Conservation (phyloP, 2,797 vertebrate genomes). For the Gymnocypris eckloni region DNA sequence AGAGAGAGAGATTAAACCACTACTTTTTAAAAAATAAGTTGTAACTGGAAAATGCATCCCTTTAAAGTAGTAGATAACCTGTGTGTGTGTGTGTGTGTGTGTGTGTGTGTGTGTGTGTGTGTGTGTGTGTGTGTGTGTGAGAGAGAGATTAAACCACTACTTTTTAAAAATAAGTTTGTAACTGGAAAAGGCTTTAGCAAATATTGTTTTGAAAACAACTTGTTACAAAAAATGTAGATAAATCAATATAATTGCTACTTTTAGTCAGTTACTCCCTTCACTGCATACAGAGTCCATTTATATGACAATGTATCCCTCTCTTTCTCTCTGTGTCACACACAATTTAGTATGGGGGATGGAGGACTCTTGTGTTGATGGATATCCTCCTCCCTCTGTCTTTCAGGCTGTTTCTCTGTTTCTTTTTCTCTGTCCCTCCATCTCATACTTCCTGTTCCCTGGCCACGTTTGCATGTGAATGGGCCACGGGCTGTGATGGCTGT, state of each 20-base stretch:
- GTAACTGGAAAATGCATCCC: no score
- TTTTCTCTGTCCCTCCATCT: constrained; percentile 42
- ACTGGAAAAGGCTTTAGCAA: neutral
- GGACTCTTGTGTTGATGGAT: constrained; percentile 35
- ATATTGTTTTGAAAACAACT: neutral
- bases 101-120: no score
- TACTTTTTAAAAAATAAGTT: neutral
- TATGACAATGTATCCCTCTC: neutral
- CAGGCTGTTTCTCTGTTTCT: constrained; percentile 24
- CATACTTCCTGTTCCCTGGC: constrained; percentile 7
- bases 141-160: neutral
- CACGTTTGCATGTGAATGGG: constrained; percentile 58
- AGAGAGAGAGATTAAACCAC: no score
- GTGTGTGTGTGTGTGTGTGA: no score
- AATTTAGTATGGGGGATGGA: neutral
- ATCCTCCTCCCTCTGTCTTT: constrained; percentile 41
- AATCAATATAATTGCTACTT: neutral
- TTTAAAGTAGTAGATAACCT: no score
- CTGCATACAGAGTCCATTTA: constrained; percentile 6
- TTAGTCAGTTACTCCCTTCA: neutral
- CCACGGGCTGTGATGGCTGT: constrained; percentile 51
- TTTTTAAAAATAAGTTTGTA: neutral
- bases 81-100: no score
- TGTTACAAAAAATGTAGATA: neutral
- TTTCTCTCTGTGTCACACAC: constrained; percentile 9